These are phyloP conservation scores for Mesaphorura yosii DNA, from an alignment of 1,140 invertebrate species.

Conservation along the genomic window DNA sequence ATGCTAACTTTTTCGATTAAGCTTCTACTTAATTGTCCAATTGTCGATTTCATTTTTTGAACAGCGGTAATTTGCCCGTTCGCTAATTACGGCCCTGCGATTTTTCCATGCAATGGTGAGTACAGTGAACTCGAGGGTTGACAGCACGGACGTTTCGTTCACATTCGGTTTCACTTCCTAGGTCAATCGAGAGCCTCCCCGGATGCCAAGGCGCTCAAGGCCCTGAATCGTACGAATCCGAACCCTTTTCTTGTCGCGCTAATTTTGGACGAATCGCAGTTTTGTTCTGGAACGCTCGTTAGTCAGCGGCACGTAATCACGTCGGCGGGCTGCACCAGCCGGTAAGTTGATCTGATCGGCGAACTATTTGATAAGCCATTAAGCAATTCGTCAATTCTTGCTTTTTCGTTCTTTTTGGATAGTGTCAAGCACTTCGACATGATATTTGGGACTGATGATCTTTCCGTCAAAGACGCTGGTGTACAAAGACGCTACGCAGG, in stretches of 20 bases:
- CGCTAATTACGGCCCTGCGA: too few relatives aligned
- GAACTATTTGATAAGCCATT: background rate
- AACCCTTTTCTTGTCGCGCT: background rate
- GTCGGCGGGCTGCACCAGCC: background rate
- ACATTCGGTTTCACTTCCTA: too few relatives aligned
- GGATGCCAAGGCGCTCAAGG: too few relatives aligned
- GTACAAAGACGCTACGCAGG: background rate
- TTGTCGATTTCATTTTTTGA: too few relatives aligned
- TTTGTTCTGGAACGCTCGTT: background rate
- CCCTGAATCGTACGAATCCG: conserved; percentile 1
- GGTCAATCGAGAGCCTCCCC: too few relatives aligned
- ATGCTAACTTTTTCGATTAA: too few relatives aligned
- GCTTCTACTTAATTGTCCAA: too few relatives aligned
- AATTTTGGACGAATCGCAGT: background rate
- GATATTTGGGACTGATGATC: conserved; percentile 2
- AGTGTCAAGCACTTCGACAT: background rate
- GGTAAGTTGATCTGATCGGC: background rate
- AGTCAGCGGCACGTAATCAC: background rate
- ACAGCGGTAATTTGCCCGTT: too few relatives aligned
- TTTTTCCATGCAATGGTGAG: too few relatives aligned
- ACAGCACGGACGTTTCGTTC: too few relatives aligned
- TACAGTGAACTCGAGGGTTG: too few relatives aligned
- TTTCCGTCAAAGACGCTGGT: background rate
- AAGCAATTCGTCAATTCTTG: too few relatives aligned
- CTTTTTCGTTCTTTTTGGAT: background rate